A percentile compares a stretch with the other conserved stretches of the same genome.
phyloP scores from a whole-genome alignment of 1,140 invertebrate genomes.

The Acromyrmex heyeri region DNA sequence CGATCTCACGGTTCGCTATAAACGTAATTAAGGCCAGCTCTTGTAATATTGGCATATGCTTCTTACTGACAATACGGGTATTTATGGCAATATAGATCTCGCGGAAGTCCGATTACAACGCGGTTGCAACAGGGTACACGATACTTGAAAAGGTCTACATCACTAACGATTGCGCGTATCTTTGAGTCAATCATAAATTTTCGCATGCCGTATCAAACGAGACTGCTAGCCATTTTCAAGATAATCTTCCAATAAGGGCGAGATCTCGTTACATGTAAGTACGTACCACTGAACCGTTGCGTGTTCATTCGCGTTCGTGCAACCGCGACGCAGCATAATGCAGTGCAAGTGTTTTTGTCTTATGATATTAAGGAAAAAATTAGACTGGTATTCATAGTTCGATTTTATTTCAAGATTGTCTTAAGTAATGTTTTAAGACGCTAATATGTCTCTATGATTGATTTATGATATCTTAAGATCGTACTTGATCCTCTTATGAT shows the following conservation, averaged over 20 bases:
- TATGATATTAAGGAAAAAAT: background rate
- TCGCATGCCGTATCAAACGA: slow-evolving; percentile 63
- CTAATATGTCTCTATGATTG: too few relatives aligned
- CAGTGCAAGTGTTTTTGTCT: slow-evolving; percentile 18
- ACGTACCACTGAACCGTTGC: slow-evolving; percentile 18
- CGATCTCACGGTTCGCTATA: slow-evolving; percentile 17
- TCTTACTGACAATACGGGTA: slow-evolving; percentile 36
- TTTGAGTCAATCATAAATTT: slow-evolving; percentile 75
- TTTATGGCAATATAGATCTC: slow-evolving; percentile 61
- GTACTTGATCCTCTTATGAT: too few relatives aligned
- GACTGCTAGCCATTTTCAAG: slow-evolving; percentile 62
- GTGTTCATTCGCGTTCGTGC: slow-evolving; percentile 40
- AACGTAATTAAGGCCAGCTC: slow-evolving; percentile 61
- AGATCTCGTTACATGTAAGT: slow-evolving; percentile 47
- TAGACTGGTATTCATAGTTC: background rate
- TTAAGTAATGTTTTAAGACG: too few relatives aligned
- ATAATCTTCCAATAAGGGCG: slow-evolving; percentile 68
- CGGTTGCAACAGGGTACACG: slow-evolving; percentile 74
- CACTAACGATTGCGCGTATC: slow-evolving; percentile 58
- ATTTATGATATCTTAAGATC: too few relatives aligned
- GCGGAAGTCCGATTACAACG: slow-evolving; percentile 72
- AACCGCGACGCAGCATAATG: background rate
- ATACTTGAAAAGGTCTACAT: slow-evolving; percentile 66
- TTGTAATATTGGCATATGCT: slow-evolving; percentile 41
- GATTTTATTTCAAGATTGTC: too few relatives aligned